Conservation (phyloP, 2,113 vertebrate species). For the Mormoops blainvillei region DNA sequence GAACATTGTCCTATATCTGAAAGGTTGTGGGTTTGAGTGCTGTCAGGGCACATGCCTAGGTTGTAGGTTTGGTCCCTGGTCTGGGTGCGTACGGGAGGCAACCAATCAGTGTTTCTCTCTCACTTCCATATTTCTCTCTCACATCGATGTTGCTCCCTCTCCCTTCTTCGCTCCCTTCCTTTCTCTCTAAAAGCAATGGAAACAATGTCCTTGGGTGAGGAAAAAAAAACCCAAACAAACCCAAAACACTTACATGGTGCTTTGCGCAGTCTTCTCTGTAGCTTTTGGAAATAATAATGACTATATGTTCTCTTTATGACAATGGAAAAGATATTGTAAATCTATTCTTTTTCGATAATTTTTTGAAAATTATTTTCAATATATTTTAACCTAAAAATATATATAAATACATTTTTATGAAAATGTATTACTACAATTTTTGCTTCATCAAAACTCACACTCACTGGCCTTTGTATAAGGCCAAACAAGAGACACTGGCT, state of each 20-base stretch:
- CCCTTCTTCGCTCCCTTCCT: no score
- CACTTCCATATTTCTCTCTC: no score
- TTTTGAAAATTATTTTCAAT: background rate
- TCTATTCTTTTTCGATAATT: background rate
- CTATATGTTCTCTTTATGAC: background rate
- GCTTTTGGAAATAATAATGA: background rate
- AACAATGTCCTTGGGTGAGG: no score
- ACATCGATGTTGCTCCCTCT: no score
- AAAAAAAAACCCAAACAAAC: no score
- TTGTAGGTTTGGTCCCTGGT: no score
- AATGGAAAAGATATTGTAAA: background rate
- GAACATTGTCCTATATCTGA: no score
- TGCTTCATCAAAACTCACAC: background rate
- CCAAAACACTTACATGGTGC: background rate
- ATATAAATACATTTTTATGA: background rate
- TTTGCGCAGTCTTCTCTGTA: background rate
- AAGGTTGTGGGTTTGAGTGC: no score
- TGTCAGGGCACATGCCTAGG: no score
- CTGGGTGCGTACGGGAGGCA: no score
- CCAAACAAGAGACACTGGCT: slow-evolving; percentile 90
- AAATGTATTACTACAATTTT: background rate
- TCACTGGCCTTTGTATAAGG: slow-evolving; percentile 93
- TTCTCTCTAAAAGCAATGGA: no score
- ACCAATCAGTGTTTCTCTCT: no score
- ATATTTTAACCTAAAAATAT: background rate